Percentiles rank a stretch among this genome's conserved stretches.
Evolutionary conservation across 2,888 invertebrate species (phyloP).

Genomic region (Athripsodes cinereus): DNA sequence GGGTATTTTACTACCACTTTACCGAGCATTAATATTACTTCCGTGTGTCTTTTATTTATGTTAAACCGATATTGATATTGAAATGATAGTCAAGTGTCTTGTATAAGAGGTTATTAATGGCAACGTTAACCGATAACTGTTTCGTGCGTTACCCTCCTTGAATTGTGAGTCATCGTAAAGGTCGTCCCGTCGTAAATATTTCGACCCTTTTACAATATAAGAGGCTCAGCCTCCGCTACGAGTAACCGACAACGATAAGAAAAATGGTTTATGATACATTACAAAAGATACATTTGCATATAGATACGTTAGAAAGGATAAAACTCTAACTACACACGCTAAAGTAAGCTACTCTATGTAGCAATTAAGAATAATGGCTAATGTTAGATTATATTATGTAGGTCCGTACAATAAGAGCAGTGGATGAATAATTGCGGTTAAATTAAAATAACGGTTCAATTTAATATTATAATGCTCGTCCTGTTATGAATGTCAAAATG

Average conservation of each 20-base stretch:
- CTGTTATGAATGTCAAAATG: too few species aligned
- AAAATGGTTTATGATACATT: constrained; percentile 14
- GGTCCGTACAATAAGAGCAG: too few species aligned
- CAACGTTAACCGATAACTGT: not conserved
- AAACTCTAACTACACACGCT: not conserved
- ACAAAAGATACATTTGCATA: not conserved
- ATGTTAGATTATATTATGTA: too few species aligned
- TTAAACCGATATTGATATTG: not conserved
- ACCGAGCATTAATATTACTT: not conserved
- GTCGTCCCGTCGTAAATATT: not conserved
- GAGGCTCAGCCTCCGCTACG: not conserved
- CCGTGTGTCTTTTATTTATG: not conserved
- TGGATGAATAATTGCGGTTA: too few species aligned
- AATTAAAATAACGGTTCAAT: too few species aligned
- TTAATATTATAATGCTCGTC: too few species aligned
- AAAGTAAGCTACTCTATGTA: not conserved
- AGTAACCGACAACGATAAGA: constrained; percentile 7
- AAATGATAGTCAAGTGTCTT: not conserved
- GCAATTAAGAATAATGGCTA: too few species aligned
- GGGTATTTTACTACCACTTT: not conserved
- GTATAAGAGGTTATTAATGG: not conserved
- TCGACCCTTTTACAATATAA: not conserved
- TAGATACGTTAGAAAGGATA: not conserved
- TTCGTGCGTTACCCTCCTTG: not conserved
- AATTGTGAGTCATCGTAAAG: not conserved